Evolutionary conservation across 2,888 invertebrate genomes (phyloP).

Genomic region (Ellobium chinense): DNA sequence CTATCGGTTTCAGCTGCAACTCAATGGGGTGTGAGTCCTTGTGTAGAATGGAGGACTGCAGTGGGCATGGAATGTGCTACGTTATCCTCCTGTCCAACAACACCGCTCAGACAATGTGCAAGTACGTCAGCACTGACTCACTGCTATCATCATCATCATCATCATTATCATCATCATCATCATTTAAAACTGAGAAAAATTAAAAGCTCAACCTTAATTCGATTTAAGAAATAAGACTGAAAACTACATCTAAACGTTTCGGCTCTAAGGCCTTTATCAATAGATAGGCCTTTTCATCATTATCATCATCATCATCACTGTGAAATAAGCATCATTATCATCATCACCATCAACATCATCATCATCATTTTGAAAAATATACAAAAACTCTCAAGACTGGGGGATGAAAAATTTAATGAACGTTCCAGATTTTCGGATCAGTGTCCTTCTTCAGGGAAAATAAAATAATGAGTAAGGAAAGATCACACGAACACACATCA

Average conservation of each 20-base stretch:
- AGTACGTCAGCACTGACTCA: not conserved
- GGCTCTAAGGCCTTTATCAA: no score
- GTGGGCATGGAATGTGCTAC: not conserved
- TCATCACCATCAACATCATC: not conserved
- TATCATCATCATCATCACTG: not conserved
- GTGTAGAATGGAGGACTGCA: not conserved
- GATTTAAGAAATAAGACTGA: no score
- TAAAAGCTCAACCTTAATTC: no score
- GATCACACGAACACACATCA: no score
- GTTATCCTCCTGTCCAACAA: not conserved
- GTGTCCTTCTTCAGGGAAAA: no score
- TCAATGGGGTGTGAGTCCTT: not conserved
- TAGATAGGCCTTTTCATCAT: not conserved
- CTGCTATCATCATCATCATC: not conserved
- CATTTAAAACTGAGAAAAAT: no score
- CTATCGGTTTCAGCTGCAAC: not conserved
- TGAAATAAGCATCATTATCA: conserved; percentile 7
- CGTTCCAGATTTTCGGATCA: no score
- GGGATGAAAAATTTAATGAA: no score
- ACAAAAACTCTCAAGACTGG: not conserved
- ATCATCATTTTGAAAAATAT: not conserved
- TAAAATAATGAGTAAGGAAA: no score
- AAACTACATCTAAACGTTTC: no score
- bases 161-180: not conserved
- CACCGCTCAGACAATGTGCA: not conserved